A percentile compares a stretch with the other conserved stretches of the same genome.
Evolutionary conservation across 2,113 vertebrate species (phyloP).

Genomic region (Zingel zingel): DNA sequence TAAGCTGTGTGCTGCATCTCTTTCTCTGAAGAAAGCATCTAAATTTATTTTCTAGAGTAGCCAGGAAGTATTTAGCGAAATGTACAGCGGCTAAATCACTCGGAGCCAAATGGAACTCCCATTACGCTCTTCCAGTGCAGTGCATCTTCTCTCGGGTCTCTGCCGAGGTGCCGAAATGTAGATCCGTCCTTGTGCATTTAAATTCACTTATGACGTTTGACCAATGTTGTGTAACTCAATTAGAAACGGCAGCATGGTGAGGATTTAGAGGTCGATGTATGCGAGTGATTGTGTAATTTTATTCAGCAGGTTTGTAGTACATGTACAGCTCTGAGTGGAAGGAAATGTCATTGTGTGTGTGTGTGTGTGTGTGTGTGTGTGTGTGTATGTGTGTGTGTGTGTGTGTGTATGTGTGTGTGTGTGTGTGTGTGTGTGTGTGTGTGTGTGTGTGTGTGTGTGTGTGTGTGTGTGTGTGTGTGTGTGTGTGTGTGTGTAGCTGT

Average conservation of each 20-base stretch:
- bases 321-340: not conserved
- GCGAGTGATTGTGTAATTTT: too few species aligned
- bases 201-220: slow-evolving; percentile 4
- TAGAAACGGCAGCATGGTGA: not conserved
- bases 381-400: slow-evolving; percentile 19
- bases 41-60: slow-evolving; percentile 11
- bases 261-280: not conserved
- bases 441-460: too few species aligned
- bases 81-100: slow-evolving; percentile 45
- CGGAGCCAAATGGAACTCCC: slow-evolving; percentile 64
- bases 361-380: slow-evolving; percentile 22
- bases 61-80: slow-evolving; percentile 53
- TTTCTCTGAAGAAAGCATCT: slow-evolving; percentile 23
- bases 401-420: too few species aligned
- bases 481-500: not conserved
- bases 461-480: too few species aligned
- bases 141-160: not conserved
- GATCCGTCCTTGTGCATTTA: not conserved
- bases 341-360: not conserved
- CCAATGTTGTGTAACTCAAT: not conserved
- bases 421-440: too few species aligned
- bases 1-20: not conserved
- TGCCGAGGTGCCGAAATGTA: slow-evolving; percentile 1
- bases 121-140: slow-evolving; percentile 36
- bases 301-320: not conserved